Base-by-base conservation (phyloP, 2,113 vertebrate genomes). In the Proteles cristata region DNA sequence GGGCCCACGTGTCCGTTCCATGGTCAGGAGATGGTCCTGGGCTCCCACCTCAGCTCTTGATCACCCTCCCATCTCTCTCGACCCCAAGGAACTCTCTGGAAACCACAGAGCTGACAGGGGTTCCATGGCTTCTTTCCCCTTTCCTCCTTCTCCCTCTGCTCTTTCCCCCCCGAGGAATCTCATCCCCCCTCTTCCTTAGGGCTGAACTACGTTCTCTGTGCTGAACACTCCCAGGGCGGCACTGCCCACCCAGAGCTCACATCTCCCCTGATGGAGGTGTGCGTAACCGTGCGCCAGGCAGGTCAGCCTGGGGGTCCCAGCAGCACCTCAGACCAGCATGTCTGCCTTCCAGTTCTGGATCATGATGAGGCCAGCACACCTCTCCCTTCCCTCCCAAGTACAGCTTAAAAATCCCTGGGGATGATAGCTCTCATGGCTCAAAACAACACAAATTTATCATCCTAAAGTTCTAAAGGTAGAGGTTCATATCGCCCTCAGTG, bases 231-330 rank as follows among this genome's bases (percentile, higher is more conserved):
- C 48, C 21, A n/a, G 79, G 89, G 45, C 10, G 1, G 1, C 12
- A 66, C 39, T 43, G 21, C 33, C 12, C 35, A 63, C 26, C 26
- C 55, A 76, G 55, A 9, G 65, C 33, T 76, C n/a, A 10, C 5
- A 7, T 48, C 26, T 9, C 2, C 15, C 63, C 55, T 65, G 16
- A n/a, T 26, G 8, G 14, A 90, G 35, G 33, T 11, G 3, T 15
- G 0, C 82, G 58, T 26, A n/a, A 7, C 33, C 0, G 0, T 11
- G 2, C 83, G 10, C 7, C 15, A 25, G 23, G 7, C 43, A n/a
- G 39, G 43, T 71, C 23, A 68, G 15, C 7, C 21, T 35, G 21
- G 4, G 76, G 31, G 58, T 43, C 65, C 39, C 16, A 8, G n/a
- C 58, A 63, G 63, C n/a, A 16, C 88, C 23, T n/a, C 45, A 63